phyloP scores from a whole-genome alignment of 2,113 vertebrate species.

The Maccullochella peelii region DNA sequence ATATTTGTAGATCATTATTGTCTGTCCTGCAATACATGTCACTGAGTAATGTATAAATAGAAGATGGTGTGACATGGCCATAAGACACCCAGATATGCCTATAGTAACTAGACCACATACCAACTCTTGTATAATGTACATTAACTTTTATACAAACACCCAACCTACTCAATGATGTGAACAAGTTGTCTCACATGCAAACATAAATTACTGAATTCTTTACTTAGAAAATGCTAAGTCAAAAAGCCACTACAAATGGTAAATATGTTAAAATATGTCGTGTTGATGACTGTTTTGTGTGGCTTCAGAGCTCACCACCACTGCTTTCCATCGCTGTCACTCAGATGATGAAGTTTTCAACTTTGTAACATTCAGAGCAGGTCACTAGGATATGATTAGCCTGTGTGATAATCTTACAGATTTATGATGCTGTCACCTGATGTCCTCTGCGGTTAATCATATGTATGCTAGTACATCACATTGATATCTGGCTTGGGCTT shows the following conservation, averaged over 20 bases:
- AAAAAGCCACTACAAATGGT: background rate
- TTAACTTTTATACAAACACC: background rate
- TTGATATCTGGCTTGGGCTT: background rate
- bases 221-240: background rate
- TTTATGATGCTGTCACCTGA: slow-evolving; percentile 31
- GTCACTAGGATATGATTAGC: slow-evolving; percentile 21
- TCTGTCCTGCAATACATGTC: background rate
- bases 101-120: background rate
- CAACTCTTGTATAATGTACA: background rate
- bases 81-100: background rate
- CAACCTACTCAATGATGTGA: background rate
- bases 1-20: background rate
- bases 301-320: background rate
- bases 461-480: slow-evolving; percentile 1
- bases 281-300: background rate
- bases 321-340: slow-evolving; percentile 10
- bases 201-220: background rate
- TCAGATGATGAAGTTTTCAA: slow-evolving; percentile 14
- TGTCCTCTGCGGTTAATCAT: slow-evolving; percentile 20
- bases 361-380: slow-evolving; percentile 33
- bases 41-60: background rate
- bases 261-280: background rate
- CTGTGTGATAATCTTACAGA: slow-evolving; percentile 7
- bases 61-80: background rate
- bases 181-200: background rate